Evolutionary conservation across 2,797 vertebrate species (phyloP), one percentile per base, ranked within the genome.

Genomic region (Clarias laeviceps): DNA sequence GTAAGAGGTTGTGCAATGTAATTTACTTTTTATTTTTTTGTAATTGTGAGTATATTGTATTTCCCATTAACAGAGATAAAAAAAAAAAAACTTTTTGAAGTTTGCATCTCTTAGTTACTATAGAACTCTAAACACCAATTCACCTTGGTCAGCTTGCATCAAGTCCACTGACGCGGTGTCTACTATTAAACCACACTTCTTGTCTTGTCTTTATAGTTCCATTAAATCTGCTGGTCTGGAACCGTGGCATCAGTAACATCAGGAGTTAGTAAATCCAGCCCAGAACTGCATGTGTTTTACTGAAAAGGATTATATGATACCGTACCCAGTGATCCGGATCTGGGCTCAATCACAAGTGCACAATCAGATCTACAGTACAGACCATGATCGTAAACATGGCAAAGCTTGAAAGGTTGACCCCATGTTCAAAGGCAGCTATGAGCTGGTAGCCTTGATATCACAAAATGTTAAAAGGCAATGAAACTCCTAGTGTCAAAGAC

Each of bases 341-440:
- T 83, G 66, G 68, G 66, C 85, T 85, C 80, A 45, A 7, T 72
- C 61, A 85, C 81, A 87, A 45, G 84, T 6, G 24, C 37, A 34
- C 22, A 64, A 87, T 88, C 85, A 82, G 87, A 88, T 89, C 85
- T 59, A 62, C 82, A 74, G 37, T 59, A 68, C 82, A 79, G 37
- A 73, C 45, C 66, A 83, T 74, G 79, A 64, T 45, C 6, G n/a
- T 70, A 85, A 83, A 86, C 84, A 79, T 88, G 84, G 83, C 80
- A 80, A 81, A n/a, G 79, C 64, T 89, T 88, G 45, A 88, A 89
- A 86, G 84, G 66, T 18, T 77, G 74, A 84, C 22, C 78, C 84
- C 61, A 57, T 87, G 70, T 22, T 29, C 54, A 64, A 87, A 85
- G 87, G 82, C 83, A 70, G 56, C 84, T 62, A 78, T 72, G 79